phyloP scores from a whole-genome alignment of 2,888 invertebrate genomes.

The Scrobipalpa costella region DNA sequence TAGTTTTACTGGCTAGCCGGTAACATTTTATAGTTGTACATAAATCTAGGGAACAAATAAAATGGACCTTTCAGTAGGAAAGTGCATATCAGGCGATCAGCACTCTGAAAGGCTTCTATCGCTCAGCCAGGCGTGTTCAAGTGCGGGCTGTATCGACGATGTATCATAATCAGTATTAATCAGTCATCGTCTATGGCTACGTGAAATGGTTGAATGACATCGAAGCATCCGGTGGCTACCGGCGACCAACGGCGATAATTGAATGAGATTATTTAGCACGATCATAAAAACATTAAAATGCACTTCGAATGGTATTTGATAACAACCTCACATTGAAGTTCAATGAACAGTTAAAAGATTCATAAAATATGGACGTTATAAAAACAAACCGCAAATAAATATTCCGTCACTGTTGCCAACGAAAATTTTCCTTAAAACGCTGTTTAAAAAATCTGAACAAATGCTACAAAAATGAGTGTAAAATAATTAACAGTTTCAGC shows the following conservation, averaged over 20 bases:
- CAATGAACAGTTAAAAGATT: neutral
- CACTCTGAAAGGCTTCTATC: neutral
- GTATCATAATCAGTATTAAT: slow-evolving; percentile 25
- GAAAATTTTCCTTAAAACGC: neutral
- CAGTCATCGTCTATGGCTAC: slow-evolving; percentile 13
- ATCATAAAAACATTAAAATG: neutral
- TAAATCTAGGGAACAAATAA: slow-evolving; percentile 8
- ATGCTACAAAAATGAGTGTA: neutral
- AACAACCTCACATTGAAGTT: neutral
- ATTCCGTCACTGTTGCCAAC: slow-evolving; percentile 2
- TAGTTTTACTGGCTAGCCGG: slow-evolving; percentile 4
- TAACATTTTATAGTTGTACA: slow-evolving; percentile 13
- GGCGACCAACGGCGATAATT: slow-evolving; percentile 9
- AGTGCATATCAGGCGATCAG: slow-evolving; percentile 1
- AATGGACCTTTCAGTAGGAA: neutral
- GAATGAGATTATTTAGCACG: neutral
- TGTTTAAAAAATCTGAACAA: neutral
- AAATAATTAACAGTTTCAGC: neutral
- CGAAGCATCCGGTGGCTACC: slow-evolving; percentile 35
- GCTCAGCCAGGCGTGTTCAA: slow-evolving; percentile 6
- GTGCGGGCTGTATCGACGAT: neutral
- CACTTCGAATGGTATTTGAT: slow-evolving; percentile 1
- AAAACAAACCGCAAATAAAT: slow-evolving; percentile 3
- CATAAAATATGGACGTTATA: neutral
- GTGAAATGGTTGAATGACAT: slow-evolving; percentile 43